A percentile compares a stretch with the other conserved stretches of the same genome.
Conservation (phyloP, 2,113 vertebrate species). For the Ciconia stormi region DNA sequence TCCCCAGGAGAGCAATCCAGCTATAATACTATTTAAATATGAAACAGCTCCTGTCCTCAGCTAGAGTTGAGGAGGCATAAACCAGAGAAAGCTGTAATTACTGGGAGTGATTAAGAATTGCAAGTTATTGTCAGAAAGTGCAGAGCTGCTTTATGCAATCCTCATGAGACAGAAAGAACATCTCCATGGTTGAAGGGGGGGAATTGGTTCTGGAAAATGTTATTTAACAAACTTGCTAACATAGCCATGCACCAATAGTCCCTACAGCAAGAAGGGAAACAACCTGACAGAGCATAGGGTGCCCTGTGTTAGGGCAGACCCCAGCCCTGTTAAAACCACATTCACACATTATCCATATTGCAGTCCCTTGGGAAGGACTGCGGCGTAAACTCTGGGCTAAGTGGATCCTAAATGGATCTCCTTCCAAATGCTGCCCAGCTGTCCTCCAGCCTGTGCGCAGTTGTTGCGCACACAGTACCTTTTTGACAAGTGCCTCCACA, state of each 20-base stretch:
- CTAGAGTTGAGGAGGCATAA: not conserved
- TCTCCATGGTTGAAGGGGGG: fast-evolving
- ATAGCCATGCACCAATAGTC: fast-evolving
- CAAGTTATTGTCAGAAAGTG: not conserved
- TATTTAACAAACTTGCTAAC: not conserved
- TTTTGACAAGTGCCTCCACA: not conserved
- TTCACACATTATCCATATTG: fast-evolving
- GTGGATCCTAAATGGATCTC: not conserved
- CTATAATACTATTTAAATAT: constrained; percentile 58
- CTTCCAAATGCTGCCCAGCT: not conserved
- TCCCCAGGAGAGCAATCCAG: constrained; percentile 52
- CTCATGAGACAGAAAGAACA: not conserved
- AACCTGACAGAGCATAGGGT: fast-evolving
- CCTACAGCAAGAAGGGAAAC: not conserved
- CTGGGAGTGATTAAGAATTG: constrained; percentile 58
- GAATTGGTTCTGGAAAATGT: not conserved
- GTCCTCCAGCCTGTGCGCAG: not conserved
- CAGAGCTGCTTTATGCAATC: not conserved
- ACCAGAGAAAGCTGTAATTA: constrained; percentile 61
- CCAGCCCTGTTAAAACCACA: not conserved
- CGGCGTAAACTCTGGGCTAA: not conserved
- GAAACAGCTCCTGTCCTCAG: constrained; percentile 61
- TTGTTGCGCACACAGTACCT: not conserved
- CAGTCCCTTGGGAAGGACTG: not conserved
- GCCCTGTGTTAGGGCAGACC: not conserved